Evolutionary conservation across 2,888 invertebrate species (phyloP), one percentile per base, ranked within the genome.

Genomic region (Lithophane socia): DNA sequence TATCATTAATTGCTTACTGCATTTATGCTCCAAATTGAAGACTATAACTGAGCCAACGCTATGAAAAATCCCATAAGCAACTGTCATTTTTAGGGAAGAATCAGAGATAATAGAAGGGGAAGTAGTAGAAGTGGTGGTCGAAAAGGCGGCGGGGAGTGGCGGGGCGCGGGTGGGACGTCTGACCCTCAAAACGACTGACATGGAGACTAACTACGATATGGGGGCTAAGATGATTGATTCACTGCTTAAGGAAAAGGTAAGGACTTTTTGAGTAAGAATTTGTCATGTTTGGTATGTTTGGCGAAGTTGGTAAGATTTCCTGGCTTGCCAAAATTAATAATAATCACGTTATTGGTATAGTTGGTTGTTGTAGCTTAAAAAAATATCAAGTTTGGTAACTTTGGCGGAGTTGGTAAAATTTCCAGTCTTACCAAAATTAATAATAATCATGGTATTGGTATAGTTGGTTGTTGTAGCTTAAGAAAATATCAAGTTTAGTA

Each of bases 91-190:
- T 89, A 99, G 99, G 92, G 99, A 99, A 93, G 99, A 99, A 93
- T 99, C 99, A 0, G 99, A 99, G 96, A 99, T 99, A 68, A 99
- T 99, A 82, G 99, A 99, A 92, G 99, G 99, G 0, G 99, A 99
- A 95, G 99, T 99, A 1, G 99, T 99, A 0, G 99, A 99, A 90
- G 98, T 99, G 66, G 99, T 99, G 93, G 98, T 99, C 49, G 99
- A 99, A 92, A 97, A 99, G 37, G 99, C 99, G 0, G 99, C 99
- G 0, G 98, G 99, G 0, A 99, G 94, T 0, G 95, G 94, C 0
- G 96, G 96, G 0, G 98, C 98, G 0, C 98, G 99, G 93, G 98
- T 99, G 65, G 99, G 99, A 2, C 99, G 99, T 90, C 97, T 99
- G 56, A 99, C 99, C 0, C 96, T 99, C 66, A 99, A 99, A 97